phyloP scores from a whole-genome alignment of 2,113 vertebrate genomes.

The Xiphorhynchus elegans region DNA sequence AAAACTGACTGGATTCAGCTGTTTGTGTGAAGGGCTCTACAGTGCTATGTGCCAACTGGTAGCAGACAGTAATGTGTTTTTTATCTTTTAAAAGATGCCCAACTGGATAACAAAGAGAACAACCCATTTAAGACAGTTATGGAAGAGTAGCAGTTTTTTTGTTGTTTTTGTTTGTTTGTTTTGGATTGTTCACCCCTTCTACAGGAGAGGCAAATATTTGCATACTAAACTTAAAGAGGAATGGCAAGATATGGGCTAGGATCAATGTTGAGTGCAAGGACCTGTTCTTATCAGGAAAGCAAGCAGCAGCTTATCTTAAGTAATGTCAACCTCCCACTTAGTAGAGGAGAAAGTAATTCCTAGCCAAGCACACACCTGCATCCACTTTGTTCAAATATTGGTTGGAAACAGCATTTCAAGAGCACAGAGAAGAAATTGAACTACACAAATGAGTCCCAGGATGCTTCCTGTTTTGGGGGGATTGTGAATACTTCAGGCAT shows the following conservation, averaged over 20 bases:
- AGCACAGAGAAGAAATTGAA: background rate
- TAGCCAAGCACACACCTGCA: background rate
- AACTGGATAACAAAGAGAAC: fast-evolving
- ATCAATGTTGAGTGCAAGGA: background rate
- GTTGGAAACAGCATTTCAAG: background rate
- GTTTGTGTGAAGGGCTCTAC: background rate
- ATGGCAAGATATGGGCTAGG: background rate
- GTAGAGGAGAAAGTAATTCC: background rate
- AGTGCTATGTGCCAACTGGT: background rate
- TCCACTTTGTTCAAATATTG: background rate
- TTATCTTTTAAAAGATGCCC: background rate
- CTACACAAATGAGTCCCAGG: background rate
- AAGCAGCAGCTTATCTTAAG: background rate
- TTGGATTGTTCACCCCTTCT: background rate
- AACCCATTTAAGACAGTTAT: background rate
- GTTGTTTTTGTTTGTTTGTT: background rate
- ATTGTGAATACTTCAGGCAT: background rate
- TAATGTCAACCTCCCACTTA: background rate
- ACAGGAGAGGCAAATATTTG: background rate
- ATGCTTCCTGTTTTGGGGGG: background rate
- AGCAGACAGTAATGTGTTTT: background rate
- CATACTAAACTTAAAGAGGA: background rate
- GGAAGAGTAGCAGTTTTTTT: background rate
- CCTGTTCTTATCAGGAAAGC: background rate
- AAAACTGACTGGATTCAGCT: background rate